Evolutionary conservation across 2,888 invertebrate genomes (phyloP).

Genomic region (Orthonevra nobilis): DNA sequence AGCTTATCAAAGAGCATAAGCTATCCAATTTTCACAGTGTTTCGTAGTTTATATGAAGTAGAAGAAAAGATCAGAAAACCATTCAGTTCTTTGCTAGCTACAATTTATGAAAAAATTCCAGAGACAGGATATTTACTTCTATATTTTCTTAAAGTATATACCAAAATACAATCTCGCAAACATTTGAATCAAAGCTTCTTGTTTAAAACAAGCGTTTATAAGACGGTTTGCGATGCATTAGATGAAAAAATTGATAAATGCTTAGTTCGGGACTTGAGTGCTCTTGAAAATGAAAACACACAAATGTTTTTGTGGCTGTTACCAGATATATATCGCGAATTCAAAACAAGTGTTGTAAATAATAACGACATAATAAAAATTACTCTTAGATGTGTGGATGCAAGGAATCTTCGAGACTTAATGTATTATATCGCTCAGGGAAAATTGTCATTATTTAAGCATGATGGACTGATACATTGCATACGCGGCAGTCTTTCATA

Average conservation of each 20-base stretch:
- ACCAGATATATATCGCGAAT: constrained; percentile 95
- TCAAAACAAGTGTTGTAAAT: constrained; percentile 92
- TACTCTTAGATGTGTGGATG: constrained; percentile 94
- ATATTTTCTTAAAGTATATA: constrained; percentile 93
- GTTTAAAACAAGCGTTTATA: constrained; percentile 92
- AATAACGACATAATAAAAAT: constrained; percentile 93
- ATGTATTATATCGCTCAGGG: constrained; percentile 95
- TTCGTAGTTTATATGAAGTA: constrained; percentile 88
- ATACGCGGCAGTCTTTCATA: constrained; percentile 92
- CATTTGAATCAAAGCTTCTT: constrained; percentile 82
- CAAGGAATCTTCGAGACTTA: constrained; percentile 93
- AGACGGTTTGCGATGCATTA: constrained; percentile 90
- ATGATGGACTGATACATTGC: constrained; percentile 87
- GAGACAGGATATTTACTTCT: constrained; percentile 92
- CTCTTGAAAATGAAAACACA: constrained; percentile 94
- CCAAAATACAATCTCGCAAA: constrained; percentile 81
- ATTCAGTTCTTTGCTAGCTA: constrained; percentile 88
- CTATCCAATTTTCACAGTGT: constrained; percentile 92
- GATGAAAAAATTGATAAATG: constrained; percentile 82
- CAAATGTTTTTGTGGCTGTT: constrained; percentile 94
- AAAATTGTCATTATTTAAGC: constrained; percentile 89
- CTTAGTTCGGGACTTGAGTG: constrained; percentile 87
- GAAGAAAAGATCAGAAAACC: constrained; percentile 90
- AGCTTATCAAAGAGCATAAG: constrained; percentile 88
- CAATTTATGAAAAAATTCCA: constrained; percentile 87